Percentiles rank a stretch among this genome's conserved stretches.
Evolutionary conservation across 2,113 vertebrate species (phyloP).

Genomic region (Dissostichus mawsoni): DNA sequence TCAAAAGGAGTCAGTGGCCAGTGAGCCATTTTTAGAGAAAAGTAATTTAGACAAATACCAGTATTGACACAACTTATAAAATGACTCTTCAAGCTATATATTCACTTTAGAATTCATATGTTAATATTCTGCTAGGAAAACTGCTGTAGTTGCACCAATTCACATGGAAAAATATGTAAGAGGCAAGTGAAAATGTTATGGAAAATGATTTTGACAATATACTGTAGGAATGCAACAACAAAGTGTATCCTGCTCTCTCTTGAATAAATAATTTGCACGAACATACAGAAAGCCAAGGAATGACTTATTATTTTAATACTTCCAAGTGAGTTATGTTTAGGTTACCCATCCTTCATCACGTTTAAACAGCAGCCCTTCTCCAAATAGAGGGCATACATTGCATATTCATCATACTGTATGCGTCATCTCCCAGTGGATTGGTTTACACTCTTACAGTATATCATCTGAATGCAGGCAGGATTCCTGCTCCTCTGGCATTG

Average conservation of each 20-base stretch:
- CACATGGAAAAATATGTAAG: neutral
- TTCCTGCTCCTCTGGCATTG: slow-evolving; percentile 58
- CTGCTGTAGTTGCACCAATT: neutral
- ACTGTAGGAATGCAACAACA: neutral
- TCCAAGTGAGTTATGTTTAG: slow-evolving; percentile 30
- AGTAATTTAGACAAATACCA: neutral
- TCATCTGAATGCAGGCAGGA: slow-evolving; percentile 64
- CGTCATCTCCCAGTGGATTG: slow-evolving; percentile 60
- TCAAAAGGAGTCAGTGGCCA: neutral
- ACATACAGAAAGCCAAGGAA: slow-evolving; percentile 4
- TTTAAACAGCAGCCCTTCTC: slow-evolving; percentile 10
- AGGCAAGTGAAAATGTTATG: neutral
- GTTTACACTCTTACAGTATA: slow-evolving; percentile 43
- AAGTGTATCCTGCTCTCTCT: neutral
- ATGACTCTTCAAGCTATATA: too few relatives aligned
- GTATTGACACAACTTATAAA: neutral
- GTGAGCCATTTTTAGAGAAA: neutral
- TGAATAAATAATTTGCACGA: neutral
- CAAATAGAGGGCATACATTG: slow-evolving; percentile 39
- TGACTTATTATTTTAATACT: slow-evolving; percentile 31
- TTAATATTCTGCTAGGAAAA: neutral
- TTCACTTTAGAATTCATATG: too few relatives aligned
- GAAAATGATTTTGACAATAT: slow-evolving; percentile 11
- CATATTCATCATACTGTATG: slow-evolving; percentile 67
- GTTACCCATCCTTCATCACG: slow-evolving; percentile 26